These are phyloP conservation scores for Caenorhabditis tropicalis DNA, from an alignment of 1,140 invertebrate genomes.

Conservation along the genomic window DNA sequence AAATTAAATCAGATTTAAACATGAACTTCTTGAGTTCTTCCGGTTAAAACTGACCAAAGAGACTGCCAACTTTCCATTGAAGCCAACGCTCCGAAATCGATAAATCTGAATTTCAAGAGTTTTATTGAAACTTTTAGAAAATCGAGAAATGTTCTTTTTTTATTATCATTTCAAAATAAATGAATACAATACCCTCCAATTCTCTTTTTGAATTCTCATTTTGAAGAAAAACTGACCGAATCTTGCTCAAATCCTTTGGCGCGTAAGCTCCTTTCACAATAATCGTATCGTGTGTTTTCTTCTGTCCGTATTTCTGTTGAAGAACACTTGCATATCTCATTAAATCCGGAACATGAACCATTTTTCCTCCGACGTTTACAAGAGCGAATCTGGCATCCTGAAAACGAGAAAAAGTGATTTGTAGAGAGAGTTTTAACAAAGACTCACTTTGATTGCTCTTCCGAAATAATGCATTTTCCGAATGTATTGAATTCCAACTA, in stretches of 20 bases:
- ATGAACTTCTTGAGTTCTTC: constrained; percentile 22
- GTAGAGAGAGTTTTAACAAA: neutral
- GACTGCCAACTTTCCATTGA: constrained; percentile 55
- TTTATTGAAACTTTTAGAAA: too few species aligned
- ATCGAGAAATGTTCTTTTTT: constrained; percentile 41
- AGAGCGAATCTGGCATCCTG: constrained; percentile 69
- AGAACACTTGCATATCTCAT: constrained; percentile 65
- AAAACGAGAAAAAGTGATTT: neutral
- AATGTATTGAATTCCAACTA: constrained; percentile 72
- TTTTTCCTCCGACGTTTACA: constrained; percentile 71
- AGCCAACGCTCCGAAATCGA: constrained; percentile 59
- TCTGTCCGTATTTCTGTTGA: constrained; percentile 70
- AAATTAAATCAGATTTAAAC: neutral
- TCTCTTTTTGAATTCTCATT: too few species aligned
- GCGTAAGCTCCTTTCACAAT: constrained; percentile 65
- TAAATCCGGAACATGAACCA: constrained; percentile 71
- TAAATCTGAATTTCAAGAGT: constrained; percentile 44
- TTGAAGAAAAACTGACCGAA: constrained; percentile 57
- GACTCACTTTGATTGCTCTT: constrained; percentile 65
- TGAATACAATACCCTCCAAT: too few species aligned
- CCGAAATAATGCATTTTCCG: constrained; percentile 72
- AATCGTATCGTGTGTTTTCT: constrained; percentile 56
- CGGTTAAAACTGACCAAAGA: constrained; percentile 43
- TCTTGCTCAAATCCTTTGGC: constrained; percentile 65
- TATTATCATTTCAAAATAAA: too few species aligned